These are phyloP conservation scores for Julus scandinavius DNA, from an alignment of 2,888 invertebrate genomes.

Conservation along the genomic window DNA sequence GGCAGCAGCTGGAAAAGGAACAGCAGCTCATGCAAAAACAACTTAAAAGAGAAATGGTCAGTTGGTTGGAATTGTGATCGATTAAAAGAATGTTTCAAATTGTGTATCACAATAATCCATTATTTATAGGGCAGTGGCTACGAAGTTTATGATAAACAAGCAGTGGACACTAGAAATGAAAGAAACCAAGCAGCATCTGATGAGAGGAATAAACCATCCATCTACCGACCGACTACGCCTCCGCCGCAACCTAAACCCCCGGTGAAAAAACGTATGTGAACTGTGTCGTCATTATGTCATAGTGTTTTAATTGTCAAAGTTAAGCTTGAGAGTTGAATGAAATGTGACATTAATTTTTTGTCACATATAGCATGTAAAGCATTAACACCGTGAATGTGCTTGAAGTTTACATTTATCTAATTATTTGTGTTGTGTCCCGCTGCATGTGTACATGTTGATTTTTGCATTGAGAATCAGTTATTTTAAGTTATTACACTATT, in stretches of 20 bases:
- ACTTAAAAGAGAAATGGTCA: constrained; percentile 51
- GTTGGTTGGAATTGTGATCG: neutral
- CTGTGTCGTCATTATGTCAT: neutral
- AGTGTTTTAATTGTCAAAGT: too few species aligned
- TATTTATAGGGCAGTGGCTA: neutral
- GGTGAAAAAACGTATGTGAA: constrained; percentile 19
- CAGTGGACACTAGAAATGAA: neutral
- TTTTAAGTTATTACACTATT: too few species aligned
- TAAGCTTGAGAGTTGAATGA: too few species aligned
- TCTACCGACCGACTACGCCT: neutral
- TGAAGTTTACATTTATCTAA: too few species aligned
- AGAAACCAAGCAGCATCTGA: neutral
- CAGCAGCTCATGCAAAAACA: constrained; percentile 56
- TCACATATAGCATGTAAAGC: too few species aligned
- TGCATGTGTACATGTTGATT: too few species aligned
- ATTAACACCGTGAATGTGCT: too few species aligned
- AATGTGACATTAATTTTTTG: too few species aligned
- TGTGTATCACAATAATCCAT: neutral
- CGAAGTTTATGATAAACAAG: constrained; percentile 45
- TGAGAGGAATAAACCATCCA: neutral
- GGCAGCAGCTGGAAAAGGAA: constrained; percentile 56
- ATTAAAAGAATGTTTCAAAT: neutral
- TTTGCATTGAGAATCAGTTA: too few species aligned
- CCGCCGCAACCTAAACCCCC: neutral
- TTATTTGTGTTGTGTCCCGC: too few species aligned